Evolutionary conservation across 2,797 vertebrate species (phyloP).

Genomic region (Allobates femoralis): DNA sequence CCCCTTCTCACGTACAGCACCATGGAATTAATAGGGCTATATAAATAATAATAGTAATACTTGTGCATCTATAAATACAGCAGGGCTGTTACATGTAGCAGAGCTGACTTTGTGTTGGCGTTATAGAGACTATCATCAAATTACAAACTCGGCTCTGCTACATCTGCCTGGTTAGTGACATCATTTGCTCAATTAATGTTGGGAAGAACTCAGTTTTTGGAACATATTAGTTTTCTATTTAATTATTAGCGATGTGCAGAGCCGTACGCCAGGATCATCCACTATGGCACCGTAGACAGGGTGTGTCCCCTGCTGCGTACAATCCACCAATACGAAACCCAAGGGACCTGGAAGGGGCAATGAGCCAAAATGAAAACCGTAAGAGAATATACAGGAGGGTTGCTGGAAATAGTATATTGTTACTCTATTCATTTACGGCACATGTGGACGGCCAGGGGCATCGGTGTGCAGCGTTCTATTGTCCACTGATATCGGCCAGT

Average conservation of each 20-base stretch:
- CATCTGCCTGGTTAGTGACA: neutral
- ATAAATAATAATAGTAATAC: no score
- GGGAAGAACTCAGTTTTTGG: neutral
- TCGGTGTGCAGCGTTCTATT: no score
- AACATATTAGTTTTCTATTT: neutral
- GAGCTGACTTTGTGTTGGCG: neutral
- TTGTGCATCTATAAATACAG: neutral
- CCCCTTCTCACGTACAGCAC: no score
- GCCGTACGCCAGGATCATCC: neutral
- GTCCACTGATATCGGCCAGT: no score
- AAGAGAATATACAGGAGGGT: neutral
- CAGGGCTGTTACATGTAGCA: neutral
- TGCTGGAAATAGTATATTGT: no score
- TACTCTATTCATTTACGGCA: no score
- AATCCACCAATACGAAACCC: neutral
- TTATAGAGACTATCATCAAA: neutral
- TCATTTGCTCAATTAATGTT: neutral
- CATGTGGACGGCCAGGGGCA: no score
- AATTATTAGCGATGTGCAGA: neutral
- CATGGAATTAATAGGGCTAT: no score
- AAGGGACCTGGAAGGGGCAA: neutral
- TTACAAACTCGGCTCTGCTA: neutral
- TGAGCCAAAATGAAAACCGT: neutral
- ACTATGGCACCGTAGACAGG: slow-evolving; percentile 18
- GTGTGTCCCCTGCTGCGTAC: slow-evolving; percentile 26